Conservation (phyloP, 2,888 invertebrate genomes). For the Camponotus fellah region DNA sequence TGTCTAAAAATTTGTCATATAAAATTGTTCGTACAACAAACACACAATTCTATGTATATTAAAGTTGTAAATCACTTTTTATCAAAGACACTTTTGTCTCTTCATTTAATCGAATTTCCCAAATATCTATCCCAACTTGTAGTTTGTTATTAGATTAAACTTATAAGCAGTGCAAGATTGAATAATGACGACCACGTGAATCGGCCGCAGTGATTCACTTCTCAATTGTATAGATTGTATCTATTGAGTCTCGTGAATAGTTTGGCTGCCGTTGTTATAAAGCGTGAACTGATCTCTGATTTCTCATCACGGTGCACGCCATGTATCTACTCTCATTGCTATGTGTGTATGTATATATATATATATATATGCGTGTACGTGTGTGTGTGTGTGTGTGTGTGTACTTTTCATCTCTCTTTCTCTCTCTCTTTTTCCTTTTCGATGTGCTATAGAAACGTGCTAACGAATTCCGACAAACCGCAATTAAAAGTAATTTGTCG, state of each 20-base stretch:
- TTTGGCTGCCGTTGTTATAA: conserved; percentile 55
- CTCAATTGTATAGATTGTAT: conserved; percentile 65
- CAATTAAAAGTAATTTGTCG: conserved; percentile 55
- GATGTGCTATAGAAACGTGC: conserved; percentile 38
- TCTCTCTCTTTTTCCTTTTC: background rate
- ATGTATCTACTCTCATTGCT: conserved; percentile 31
- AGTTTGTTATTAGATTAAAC: conserved; percentile 49
- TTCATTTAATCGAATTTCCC: background rate
- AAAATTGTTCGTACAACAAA: background rate
- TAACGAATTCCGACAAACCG: conserved; percentile 49
- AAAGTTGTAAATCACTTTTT: conserved; percentile 4
- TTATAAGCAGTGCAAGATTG: conserved; percentile 54
- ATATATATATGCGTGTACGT: too few relatives aligned
- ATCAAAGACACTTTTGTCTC: conserved; percentile 24
- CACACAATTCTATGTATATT: background rate
- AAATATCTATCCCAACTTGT: background rate
- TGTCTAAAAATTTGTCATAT: background rate
- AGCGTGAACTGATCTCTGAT: conserved; percentile 44
- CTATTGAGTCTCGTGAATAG: conserved; percentile 72
- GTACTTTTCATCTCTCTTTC: background rate
- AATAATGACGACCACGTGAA: conserved; percentile 61
- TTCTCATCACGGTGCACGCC: conserved; percentile 29
- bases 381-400: too few relatives aligned
- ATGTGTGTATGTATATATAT: background rate
- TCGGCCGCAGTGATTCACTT: conserved; percentile 54